Evolutionary conservation across 2,888 invertebrate genomes (phyloP), one percentile per base, ranked within the genome.

Genomic region (Philopedon plagiatum): DNA sequence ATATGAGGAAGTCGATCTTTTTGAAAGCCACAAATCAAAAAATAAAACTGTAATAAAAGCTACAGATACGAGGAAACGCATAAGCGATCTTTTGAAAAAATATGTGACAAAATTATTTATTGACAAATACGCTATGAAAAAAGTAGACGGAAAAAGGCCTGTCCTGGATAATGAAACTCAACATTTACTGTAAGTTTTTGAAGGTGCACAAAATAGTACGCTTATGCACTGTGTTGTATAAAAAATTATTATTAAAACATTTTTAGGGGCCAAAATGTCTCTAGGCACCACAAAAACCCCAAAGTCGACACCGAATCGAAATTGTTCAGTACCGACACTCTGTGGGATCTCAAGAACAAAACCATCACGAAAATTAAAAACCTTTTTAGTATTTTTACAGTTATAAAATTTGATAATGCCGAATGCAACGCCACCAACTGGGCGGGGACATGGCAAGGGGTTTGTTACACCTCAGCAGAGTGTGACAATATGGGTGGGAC

Each of bases 311-410:
- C 41, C 34, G 73, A 75, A 69, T 66, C 66, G 3, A 82, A 82
- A 75, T 76, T 79, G 26, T 73, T 81, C 5, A 77, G 74, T 11
- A 61, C 63, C 8, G 73, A 61, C 41, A 39, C 75, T 3, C 41
- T 78, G 5, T 74, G 74, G 73, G 58, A 63, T 8, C 71, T 79
- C 15, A 83, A 84, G 71, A 84, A 84, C 73, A 83, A 84, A 41
- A 83, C 84, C 0, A 76, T 81, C 26, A 75, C 75, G 26, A 81
- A 83, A 32, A 80, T 83, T 4, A 85, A 85, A 51, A 83, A 85
- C 21, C 90, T 93, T 79, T 85, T 93, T 49, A 92, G 91, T 81
- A 86, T 93, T 7, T 92, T 93, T 78, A 90, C 92, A 73, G 89
- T 93, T 7, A 88, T 93, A 5, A 88, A 91, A 80, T 93, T 93